Conservation (phyloP, 1,140 invertebrate genomes). For the Olivierus martensii region DNA sequence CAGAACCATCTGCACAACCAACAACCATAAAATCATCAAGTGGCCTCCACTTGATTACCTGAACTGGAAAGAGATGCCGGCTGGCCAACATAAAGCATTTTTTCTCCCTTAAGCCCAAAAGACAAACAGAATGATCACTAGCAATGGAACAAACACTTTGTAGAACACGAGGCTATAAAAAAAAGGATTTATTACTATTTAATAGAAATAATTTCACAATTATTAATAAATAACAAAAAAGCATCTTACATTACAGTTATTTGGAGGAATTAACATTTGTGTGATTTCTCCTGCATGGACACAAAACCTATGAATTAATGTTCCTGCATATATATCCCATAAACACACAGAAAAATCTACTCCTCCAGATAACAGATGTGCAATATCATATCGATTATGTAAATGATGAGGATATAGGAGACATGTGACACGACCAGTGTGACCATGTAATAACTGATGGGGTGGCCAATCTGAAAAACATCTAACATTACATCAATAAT, state of each 20-base stretch:
- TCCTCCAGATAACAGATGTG: slow-evolving; percentile 84
- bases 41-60: slow-evolving; percentile 92
- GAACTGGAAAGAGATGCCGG: slow-evolving; percentile 89
- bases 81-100: slow-evolving; percentile 92
- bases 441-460: slow-evolving; percentile 76
- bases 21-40: slow-evolving; percentile 97
- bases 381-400: slow-evolving; percentile 80
- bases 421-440: slow-evolving; percentile 87
- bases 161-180: slow-evolving; percentile 65
- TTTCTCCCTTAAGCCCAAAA: slow-evolving; percentile 82
- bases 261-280: slow-evolving; percentile 79
- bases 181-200: slow-evolving; percentile 6
- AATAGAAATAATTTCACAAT: background rate
- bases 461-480: slow-evolving; percentile 62
- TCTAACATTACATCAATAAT: too few relatives aligned
- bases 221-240: slow-evolving; percentile 4
- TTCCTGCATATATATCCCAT: slow-evolving; percentile 89
- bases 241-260: slow-evolving; percentile 63
- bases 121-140: slow-evolving; percentile 90
- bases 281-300: slow-evolving; percentile 78
- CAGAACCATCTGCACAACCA: slow-evolving; percentile 91
- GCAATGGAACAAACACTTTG: slow-evolving; percentile 94
- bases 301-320: slow-evolving; percentile 83
- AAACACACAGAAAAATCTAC: slow-evolving; percentile 95
- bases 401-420: slow-evolving; percentile 88